A percentile compares a stretch with the other conserved stretches of the same genome.
Evolutionary conservation across 2,888 invertebrate species (phyloP).

Genomic region (Athetis lepigone): DNA sequence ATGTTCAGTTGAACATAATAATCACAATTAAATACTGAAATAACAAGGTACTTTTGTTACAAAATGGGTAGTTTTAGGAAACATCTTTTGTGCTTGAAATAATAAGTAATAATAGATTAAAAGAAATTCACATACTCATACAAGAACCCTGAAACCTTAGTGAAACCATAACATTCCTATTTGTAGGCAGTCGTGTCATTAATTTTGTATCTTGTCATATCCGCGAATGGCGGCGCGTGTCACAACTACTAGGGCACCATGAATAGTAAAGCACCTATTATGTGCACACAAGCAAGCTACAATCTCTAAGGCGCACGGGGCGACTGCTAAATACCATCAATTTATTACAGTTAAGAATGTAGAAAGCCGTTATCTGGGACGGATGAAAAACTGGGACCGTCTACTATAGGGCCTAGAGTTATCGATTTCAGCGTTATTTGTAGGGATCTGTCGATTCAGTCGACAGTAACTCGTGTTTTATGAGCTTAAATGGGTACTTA

Average conservation of each 20-base stretch:
- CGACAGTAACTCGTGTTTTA: background rate
- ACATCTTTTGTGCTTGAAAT: no score
- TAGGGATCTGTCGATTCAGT: background rate
- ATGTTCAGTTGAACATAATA: no score
- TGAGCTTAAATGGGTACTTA: background rate
- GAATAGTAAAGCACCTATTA: constrained; percentile 35
- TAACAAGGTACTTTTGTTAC: no score
- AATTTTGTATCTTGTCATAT: no score
- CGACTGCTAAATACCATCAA: constrained; percentile 60
- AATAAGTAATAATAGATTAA: no score
- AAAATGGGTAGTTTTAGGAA: no score
- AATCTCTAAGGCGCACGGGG: constrained; percentile 41
- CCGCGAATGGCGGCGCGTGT: background rate
- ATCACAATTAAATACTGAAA: no score
- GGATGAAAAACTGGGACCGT: constrained; percentile 30
- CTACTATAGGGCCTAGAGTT: constrained; percentile 43
- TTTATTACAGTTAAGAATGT: constrained; percentile 65
- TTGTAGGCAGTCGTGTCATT: no score
- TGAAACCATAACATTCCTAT: no score
- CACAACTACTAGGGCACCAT: constrained; percentile 29
- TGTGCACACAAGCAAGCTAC: constrained; percentile 38
- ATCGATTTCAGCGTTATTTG: constrained; percentile 13
- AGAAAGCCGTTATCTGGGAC: constrained; percentile 57
- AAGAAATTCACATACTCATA: no score
- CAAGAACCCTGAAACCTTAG: no score